Conservation (phyloP, 2,888 invertebrate genomes). For the Dinocampus coccinellae region DNA sequence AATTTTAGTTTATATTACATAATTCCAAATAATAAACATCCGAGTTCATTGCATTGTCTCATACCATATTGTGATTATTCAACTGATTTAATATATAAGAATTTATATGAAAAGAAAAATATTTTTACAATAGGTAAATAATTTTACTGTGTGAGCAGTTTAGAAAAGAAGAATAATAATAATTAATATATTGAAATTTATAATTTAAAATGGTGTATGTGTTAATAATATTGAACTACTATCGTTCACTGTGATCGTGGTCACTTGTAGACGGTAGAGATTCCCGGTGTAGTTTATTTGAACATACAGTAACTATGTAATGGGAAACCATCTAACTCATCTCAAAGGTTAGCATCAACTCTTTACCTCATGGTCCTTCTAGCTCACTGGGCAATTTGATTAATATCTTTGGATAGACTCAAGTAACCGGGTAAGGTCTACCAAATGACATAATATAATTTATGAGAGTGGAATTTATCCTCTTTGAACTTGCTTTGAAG, state of each 20-base stretch:
- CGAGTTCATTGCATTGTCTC: neutral
- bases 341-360: slow-evolving; percentile 16
- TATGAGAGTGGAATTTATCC: neutral
- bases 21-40: neutral
- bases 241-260: neutral
- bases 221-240: too few species aligned
- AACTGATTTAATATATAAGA: too few species aligned
- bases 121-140: too few species aligned
- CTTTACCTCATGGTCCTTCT: slow-evolving; percentile 2
- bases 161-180: too few species aligned
- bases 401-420: slow-evolving; percentile 17
- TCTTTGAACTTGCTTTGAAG: neutral
- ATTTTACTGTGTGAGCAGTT: too few species aligned
- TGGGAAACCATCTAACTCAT: slow-evolving; percentile 3
- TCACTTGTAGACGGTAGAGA: neutral
- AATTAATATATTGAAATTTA: too few species aligned
- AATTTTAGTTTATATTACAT: neutral
- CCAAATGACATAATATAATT: neutral
- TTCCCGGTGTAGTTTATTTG: neutral
- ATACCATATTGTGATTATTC: too few species aligned
- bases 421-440: neutral
- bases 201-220: too few species aligned
- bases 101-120: too few species aligned
- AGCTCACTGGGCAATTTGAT: slow-evolving; percentile 31
- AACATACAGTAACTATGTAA: neutral